A percentile compares a stretch with the other conserved stretches of the same genome.
Conservation (phyloP, 2,797 vertebrate genomes). For the Poeciliopsis paucimaculata region DNA sequence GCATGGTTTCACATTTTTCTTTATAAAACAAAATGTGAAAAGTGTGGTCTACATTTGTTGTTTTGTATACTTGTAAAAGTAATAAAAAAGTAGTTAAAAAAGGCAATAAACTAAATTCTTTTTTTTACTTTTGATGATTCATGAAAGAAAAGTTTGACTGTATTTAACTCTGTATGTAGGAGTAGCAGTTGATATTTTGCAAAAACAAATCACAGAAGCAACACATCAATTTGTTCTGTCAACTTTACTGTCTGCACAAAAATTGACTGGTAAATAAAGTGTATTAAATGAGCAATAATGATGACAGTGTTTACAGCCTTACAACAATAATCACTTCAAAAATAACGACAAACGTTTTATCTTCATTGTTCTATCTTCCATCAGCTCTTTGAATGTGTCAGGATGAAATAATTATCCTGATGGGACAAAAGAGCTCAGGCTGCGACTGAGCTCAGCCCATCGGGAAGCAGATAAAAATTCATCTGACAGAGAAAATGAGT, state of each 20-base stretch:
- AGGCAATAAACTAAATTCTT: neutral
- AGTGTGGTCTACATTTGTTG: neutral
- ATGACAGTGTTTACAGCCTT: neutral
- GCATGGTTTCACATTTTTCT: neutral
- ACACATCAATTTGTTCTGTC: neutral
- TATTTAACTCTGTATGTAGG: neutral
- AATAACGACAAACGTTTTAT: neutral
- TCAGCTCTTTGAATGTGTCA: conserved; percentile 16
- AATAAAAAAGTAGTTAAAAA: neutral
- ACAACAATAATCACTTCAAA: neutral
- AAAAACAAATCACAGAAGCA: neutral
- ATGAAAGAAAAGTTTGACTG: neutral
- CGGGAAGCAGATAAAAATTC: conserved; percentile 40
- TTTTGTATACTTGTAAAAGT: too few relatives aligned
- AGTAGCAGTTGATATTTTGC: neutral
- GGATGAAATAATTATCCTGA: conserved; percentile 12
- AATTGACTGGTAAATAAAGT: neutral
- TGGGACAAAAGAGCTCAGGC: conserved; percentile 6
- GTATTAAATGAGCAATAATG: neutral
- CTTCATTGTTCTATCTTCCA: neutral
- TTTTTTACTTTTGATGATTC: neutral
- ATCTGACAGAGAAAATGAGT: conserved; percentile 32
- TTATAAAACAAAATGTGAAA: neutral
- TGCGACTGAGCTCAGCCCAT: conserved; percentile 33
- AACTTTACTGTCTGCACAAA: neutral